Evolutionary conservation across 2,113 vertebrate species (phyloP).

Genomic region (Xenus cinereus): DNA sequence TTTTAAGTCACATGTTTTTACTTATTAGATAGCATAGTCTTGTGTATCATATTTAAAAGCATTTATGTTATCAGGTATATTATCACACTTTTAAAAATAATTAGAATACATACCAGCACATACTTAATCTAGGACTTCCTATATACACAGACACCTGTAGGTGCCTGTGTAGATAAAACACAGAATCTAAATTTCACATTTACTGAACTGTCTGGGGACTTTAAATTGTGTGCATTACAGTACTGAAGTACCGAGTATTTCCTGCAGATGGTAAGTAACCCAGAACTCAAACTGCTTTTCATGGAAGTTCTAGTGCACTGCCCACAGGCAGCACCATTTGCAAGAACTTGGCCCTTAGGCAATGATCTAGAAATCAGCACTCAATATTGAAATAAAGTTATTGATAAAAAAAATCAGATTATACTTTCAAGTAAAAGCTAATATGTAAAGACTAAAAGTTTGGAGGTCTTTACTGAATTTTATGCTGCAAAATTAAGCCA

Average conservation of each 20-base stretch:
- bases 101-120: neutral
- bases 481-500: neutral
- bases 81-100: neutral
- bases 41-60: neutral
- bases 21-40: neutral
- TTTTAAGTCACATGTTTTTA: neutral
- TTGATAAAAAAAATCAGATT: neutral
- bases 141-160: neutral
- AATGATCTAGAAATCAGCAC: neutral
- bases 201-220: neutral
- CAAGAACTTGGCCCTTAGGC: neutral
- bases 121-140: neutral
- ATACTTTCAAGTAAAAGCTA: neutral
- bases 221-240: neutral
- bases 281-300: neutral
- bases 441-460: neutral
- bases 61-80: neutral
- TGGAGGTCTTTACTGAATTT: neutral
- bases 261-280: neutral
- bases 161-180: neutral
- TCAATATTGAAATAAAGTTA: neutral
- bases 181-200: neutral
- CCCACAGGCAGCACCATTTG: neutral
- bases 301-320: neutral
- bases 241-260: neutral